These are phyloP conservation scores for Onychomys arenicola DNA, from an alignment of 2,797 vertebrate genomes.

Conservation along the genomic window DNA sequence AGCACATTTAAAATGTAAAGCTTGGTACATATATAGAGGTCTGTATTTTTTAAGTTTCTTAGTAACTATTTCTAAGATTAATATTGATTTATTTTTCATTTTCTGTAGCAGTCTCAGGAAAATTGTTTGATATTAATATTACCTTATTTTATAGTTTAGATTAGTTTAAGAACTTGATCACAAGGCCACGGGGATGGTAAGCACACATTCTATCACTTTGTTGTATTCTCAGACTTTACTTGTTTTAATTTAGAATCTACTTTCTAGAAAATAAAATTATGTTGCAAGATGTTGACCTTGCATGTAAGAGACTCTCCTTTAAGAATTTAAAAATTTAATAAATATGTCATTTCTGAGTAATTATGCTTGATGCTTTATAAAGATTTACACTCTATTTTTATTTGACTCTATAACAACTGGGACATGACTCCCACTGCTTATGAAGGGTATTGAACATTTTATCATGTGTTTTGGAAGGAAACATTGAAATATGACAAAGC, in stretches of 20 bases:
- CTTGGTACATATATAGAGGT: neutral
- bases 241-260: neutral
- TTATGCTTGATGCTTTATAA: neutral
- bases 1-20: neutral
- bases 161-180: neutral
- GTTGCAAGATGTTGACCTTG: neutral
- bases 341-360: neutral
- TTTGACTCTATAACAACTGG: neutral
- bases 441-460: neutral
- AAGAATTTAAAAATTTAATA: neutral
- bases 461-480: neutral
- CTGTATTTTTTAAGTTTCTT: neutral
- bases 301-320: neutral
- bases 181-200: too few relatives aligned
- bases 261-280: neutral
- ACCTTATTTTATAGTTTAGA: neutral
- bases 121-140: neutral
- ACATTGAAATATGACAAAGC: neutral
- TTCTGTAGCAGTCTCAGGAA: neutral
- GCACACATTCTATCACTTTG: neutral
- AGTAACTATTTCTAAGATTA: neutral
- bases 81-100: neutral
- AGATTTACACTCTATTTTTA: neutral
- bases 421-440: neutral
- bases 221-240: neutral